Evolutionary conservation across 2,113 vertebrate genomes (phyloP).

Genomic region (Phocoena sinus): DNA sequence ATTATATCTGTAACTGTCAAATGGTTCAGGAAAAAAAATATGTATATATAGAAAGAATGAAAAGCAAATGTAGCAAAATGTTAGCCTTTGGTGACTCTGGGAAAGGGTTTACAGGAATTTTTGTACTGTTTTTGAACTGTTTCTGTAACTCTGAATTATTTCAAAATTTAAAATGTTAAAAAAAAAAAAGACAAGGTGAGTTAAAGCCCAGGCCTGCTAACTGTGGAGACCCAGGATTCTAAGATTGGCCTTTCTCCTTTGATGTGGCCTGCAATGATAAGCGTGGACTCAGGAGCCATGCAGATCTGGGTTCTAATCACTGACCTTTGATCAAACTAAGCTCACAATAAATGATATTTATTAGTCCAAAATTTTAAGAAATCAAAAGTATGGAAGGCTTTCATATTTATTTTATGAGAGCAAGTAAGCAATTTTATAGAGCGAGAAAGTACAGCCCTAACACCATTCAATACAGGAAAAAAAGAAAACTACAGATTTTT

Average conservation of each 20-base stretch:
- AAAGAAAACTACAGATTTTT: background rate
- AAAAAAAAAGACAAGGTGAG: background rate
- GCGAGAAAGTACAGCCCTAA: background rate
- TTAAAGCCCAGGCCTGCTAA: background rate
- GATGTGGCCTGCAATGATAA: background rate
- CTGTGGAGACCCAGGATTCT: background rate
- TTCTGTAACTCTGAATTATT: background rate
- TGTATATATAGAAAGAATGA: background rate
- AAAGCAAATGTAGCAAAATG: conserved; percentile 28
- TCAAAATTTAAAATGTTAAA: conserved; percentile 21
- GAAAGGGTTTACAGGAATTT: background rate
- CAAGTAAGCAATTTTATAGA: background rate
- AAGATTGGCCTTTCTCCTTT: background rate
- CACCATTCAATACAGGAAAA: background rate
- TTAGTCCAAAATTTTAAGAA: background rate
- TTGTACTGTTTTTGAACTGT: background rate
- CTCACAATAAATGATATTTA: background rate
- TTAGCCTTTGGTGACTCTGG: background rate
- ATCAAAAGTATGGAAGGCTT: background rate
- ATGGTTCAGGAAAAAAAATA: background rate
- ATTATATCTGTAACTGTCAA: background rate
- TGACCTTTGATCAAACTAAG: background rate
- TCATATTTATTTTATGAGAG: background rate
- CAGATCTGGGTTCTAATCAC: background rate
- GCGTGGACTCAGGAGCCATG: background rate